Percentiles rank a stretch among this genome's conserved stretches.
phyloP scores from a whole-genome alignment of 2,113 vertebrate species.

The Chionodraco myersi region DNA sequence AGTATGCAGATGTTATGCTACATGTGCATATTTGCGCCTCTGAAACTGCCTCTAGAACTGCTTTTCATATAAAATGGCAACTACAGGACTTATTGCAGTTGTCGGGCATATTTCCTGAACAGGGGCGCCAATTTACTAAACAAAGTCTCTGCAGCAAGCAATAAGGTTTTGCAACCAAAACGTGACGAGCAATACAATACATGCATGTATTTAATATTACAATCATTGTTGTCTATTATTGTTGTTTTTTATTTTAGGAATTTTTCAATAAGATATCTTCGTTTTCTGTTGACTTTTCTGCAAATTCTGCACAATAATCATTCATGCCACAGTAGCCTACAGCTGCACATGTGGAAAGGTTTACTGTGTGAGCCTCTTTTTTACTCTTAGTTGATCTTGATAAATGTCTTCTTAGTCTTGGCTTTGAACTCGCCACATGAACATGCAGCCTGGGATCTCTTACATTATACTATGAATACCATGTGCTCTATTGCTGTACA shows the following conservation, averaged over 20 bases:
- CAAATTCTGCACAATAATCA: slow-evolving; percentile 11
- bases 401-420: slow-evolving; percentile 35
- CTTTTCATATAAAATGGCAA: slow-evolving; percentile 27
- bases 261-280: not conserved
- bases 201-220: not conserved
- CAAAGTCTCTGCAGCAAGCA: slow-evolving; percentile 17
- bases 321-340: not conserved
- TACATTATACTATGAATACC: slow-evolving; percentile 37
- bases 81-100: slow-evolving; percentile 9
- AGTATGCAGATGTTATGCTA: slow-evolving; percentile 13
- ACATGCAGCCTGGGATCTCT: slow-evolving; percentile 33
- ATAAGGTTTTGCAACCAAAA: slow-evolving; percentile 15
- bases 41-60: not conserved
- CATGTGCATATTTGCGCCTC: not conserved
- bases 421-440: slow-evolving; percentile 57
- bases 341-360: slow-evolving; percentile 5
- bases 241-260: not conserved
- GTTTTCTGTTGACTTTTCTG: not conserved
- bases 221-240: not conserved
- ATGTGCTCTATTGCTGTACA: slow-evolving; percentile 29
- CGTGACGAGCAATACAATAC: slow-evolving; percentile 5
- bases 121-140: slow-evolving; percentile 43
- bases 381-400: slow-evolving; percentile 11
- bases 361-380: slow-evolving; percentile 4
- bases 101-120: slow-evolving; percentile 38